Evolutionary conservation across 2,888 invertebrate species (phyloP).

Genomic region (Acanthopleura granulata): DNA sequence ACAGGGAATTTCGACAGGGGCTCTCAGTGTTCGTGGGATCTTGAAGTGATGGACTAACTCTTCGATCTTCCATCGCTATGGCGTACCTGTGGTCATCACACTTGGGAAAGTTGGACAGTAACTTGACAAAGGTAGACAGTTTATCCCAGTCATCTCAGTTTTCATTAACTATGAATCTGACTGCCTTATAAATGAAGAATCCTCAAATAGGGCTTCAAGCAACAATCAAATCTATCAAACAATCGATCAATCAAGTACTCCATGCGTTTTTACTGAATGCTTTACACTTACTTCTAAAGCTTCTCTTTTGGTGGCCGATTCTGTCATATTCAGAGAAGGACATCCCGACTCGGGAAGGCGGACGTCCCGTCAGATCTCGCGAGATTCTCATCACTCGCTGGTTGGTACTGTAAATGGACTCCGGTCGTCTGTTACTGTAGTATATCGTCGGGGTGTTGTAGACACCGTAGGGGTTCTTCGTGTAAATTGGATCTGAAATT

Average conservation of each 20-base stretch:
- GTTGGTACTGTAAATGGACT: not conserved
- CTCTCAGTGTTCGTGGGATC: too few relatives aligned
- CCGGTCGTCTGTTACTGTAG: constrained; percentile 13
- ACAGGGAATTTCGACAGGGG: too few relatives aligned
- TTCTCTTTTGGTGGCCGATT: not conserved
- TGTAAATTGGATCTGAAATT: not conserved
- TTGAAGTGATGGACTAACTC: too few relatives aligned
- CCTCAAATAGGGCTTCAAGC: too few relatives aligned
- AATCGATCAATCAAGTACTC: too few relatives aligned
- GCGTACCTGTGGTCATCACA: not conserved
- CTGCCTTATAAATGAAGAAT: too few relatives aligned
- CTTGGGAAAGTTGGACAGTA: too few relatives aligned
- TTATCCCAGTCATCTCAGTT: too few relatives aligned
- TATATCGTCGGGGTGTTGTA: constrained; percentile 5
- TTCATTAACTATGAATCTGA: too few relatives aligned
- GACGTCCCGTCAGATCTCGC: not conserved
- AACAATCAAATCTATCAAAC: too few relatives aligned
- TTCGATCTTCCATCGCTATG: too few relatives aligned
- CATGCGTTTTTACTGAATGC: not conserved
- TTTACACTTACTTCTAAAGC: not conserved
- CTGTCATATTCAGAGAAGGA: constrained; percentile 6
- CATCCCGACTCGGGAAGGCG: constrained; percentile 1
- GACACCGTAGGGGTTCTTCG: not conserved
- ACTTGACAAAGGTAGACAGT: too few relatives aligned
- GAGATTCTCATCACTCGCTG: constrained; percentile 7